phyloP scores from a whole-genome alignment of 2,797 vertebrate genomes.

The Rhinoraja longicauda region DNA sequence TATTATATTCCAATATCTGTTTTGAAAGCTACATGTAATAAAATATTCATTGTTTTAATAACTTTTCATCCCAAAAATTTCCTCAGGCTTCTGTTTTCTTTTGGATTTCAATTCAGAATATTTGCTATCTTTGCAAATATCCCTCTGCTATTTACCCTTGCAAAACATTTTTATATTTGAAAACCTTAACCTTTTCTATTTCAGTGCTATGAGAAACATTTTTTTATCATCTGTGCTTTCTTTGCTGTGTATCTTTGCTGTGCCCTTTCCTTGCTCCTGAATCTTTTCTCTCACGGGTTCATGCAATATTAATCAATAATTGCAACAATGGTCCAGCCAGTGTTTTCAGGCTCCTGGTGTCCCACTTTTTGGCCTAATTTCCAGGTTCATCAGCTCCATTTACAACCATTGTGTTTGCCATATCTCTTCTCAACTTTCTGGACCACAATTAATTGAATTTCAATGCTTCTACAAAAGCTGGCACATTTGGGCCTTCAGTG shows the following conservation, averaged over 20 bases:
- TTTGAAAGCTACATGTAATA: not conserved
- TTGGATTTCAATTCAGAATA: not conserved
- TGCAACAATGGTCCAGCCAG: not conserved
- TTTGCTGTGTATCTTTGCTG: not conserved
- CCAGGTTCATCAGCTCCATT: not conserved
- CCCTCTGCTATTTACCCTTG: not conserved
- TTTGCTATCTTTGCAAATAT: not conserved
- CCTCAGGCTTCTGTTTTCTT: not conserved
- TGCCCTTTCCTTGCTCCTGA: not conserved
- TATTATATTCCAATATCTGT: not conserved
- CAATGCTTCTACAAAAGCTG: not conserved
- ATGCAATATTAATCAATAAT: conserved; percentile 21
- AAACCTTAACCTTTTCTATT: not conserved
- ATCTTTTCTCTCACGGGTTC: not conserved
- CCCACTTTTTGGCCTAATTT: conserved; percentile 4
- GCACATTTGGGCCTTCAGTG: not conserved
- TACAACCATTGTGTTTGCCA: not conserved
- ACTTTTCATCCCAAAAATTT: not conserved
- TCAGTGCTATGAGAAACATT: not conserved
- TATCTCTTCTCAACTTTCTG: not conserved
- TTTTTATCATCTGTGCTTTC: not conserved
- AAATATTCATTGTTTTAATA: not conserved
- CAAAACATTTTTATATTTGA: not conserved
- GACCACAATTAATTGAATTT: not conserved
- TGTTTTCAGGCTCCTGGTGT: not conserved